A percentile compares a stretch with the other conserved stretches of the same genome.
phyloP scores from a whole-genome alignment of 2,888 invertebrate species.

The Limnephilus rhombicus region DNA sequence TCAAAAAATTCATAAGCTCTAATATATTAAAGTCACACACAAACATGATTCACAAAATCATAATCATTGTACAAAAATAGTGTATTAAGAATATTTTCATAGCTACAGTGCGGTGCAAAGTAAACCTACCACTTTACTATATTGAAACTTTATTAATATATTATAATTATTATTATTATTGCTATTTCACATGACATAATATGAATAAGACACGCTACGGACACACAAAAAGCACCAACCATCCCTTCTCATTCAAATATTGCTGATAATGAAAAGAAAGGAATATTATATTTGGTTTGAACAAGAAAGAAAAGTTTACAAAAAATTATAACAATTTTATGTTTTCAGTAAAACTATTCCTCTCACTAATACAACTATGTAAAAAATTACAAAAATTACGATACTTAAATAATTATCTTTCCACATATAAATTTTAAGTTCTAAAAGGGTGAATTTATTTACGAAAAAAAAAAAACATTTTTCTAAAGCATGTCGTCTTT shows the following conservation, averaged over 20 bases:
- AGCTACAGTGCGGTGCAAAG: not conserved
- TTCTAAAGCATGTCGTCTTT: slow-evolving; percentile 42
- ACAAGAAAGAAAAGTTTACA: slow-evolving; percentile 38
- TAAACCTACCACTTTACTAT: not conserved
- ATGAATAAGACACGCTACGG: slow-evolving; percentile 28
- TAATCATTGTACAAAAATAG: slow-evolving; percentile 37
- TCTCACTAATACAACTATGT: slow-evolving; percentile 23
- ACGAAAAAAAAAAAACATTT: slow-evolving; percentile 44
- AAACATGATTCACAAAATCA: slow-evolving; percentile 10
- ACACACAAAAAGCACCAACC: slow-evolving; percentile 11
- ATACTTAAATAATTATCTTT: slow-evolving; percentile 33
- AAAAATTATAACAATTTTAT: not conserved
- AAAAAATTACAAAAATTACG: slow-evolving; percentile 38
- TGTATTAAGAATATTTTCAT: slow-evolving; percentile 34
- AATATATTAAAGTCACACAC: slow-evolving; percentile 36
- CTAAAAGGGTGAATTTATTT: slow-evolving; percentile 48
- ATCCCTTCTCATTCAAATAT: slow-evolving; percentile 8
- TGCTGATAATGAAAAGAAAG: not conserved
- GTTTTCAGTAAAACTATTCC: not conserved
- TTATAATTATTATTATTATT: not conserved
- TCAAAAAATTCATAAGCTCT: slow-evolving; percentile 37
- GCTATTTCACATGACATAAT: not conserved
- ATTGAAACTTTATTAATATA: not conserved
- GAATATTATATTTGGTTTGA: slow-evolving; percentile 45
- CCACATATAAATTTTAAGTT: not conserved